These are phyloP conservation scores for Porites lutea DNA, from an alignment of 64 coral and sea anemone genomes.

Conservation along the genomic window DNA sequence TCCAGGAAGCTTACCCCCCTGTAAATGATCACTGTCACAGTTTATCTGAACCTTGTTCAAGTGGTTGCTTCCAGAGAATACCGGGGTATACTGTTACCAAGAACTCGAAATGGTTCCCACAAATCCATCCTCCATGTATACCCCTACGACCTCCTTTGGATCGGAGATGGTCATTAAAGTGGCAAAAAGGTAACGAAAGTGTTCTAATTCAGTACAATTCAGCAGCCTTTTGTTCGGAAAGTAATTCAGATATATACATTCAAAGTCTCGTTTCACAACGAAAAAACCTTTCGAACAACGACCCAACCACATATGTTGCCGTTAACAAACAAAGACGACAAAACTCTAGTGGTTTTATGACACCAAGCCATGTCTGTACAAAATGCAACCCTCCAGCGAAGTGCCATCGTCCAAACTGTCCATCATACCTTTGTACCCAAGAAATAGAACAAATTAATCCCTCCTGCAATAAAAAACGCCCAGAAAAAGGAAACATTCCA, in stretches of 20 bases:
- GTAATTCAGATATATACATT: neutral
- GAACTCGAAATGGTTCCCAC: neutral
- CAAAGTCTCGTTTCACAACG: neutral
- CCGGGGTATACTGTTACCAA: too few relatives aligned
- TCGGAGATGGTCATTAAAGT: too few relatives aligned
- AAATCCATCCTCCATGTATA: neutral
- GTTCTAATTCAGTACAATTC: too few relatives aligned
- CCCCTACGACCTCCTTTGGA: neutral
- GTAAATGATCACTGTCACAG: conserved; percentile 39
- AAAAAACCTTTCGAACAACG: neutral
- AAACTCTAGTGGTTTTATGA: neutral
- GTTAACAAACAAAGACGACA: neutral
- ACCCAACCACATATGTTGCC: neutral
- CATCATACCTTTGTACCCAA: neutral
- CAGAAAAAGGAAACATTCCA: neutral
- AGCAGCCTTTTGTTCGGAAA: neutral
- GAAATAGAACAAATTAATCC: too few relatives aligned
- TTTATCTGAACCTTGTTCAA: conserved; percentile 5
- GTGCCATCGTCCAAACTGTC: neutral
- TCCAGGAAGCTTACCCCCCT: neutral
- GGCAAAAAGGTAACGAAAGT: too few relatives aligned
- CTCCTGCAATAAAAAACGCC: neutral
- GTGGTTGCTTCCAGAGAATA: neutral
- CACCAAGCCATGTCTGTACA: neutral
- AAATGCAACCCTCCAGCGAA: neutral